Evolutionary conservation across 1,140 invertebrate species (phyloP).

Genomic region (Chrysomallon squamiferum): DNA sequence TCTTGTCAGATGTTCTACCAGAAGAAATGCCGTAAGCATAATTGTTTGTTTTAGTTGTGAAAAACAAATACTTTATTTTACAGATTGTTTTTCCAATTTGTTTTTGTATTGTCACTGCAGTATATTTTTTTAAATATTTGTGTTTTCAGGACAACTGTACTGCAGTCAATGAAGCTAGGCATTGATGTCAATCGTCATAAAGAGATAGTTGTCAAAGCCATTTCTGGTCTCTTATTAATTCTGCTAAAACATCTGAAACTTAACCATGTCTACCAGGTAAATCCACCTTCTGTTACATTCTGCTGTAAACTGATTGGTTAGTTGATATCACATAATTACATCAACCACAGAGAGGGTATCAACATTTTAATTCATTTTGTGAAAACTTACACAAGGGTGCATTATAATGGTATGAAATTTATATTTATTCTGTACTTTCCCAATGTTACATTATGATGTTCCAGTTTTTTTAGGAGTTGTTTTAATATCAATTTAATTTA

Average conservation of each 20-base stretch:
- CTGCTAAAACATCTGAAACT: conserved; percentile 98
- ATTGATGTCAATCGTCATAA: conserved; percentile 99
- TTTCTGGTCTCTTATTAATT: conserved; percentile 91
- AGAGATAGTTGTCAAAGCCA: conserved; percentile 98
- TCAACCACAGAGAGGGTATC: too few species aligned
- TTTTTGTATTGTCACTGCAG: too few species aligned
- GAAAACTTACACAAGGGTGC: not conserved
- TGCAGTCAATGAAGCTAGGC: conserved; percentile 96
- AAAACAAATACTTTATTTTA: too few species aligned
- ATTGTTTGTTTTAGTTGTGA: not conserved
- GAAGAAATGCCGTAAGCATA: conserved; percentile 88
- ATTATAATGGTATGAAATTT: not conserved
- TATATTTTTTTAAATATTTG: too few species aligned
- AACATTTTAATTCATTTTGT: not conserved
- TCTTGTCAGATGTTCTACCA: conserved; percentile 95
- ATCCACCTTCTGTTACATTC: too few species aligned
- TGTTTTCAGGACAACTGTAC: conserved; percentile 80
- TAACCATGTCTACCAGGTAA: conserved; percentile 90
- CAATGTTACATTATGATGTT: too few species aligned
- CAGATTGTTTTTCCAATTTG: too few species aligned
- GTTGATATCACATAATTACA: too few species aligned
- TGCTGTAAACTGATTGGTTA: too few species aligned
- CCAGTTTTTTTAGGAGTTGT: too few species aligned
- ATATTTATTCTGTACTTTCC: too few species aligned
- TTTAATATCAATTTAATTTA: too few species aligned